Base-by-base conservation (phyloP, 1,140 invertebrate genomes). In the Apolygus lucorum region DNA sequence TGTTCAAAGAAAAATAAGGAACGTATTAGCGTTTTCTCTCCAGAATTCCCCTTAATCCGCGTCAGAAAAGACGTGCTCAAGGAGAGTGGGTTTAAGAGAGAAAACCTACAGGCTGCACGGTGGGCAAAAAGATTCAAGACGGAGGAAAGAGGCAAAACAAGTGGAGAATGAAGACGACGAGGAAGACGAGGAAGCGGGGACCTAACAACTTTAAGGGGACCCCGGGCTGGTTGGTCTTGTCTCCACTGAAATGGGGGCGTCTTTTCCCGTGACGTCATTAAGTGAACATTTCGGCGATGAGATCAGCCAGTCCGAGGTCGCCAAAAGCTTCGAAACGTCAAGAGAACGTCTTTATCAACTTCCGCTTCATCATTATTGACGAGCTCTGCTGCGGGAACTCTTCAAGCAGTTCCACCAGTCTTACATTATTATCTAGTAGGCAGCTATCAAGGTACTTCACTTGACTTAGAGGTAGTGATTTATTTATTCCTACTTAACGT, bases 281-380 rank as follows among this genome's bases (percentile, higher is more conserved):
- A 22, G 22, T 59, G 81, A 76, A 82, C 83, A 85, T 84, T 85
- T 85, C 84, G 84, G 84, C 84, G 84, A 85, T 85, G 83, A 84
- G 83, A 85, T 85, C 84, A 85, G 83, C 84, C 84, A 84, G 84
- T 84, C 77, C 73, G 70, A 29, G 54, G 54, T 22, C 22, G 34
- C 54, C 54, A 4, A 21, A 59, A 13, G 8, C 54, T 22, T 59
- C 54, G 22, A 24, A 59, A 13, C 34, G 34, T 22, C 22, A 59
- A 49, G 34, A 49, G 34, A 49, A 49, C 34, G 34, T 49, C 34
- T 8, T 49, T 49, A 49, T 49, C 34, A 49, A 17, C 34, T 8
- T 11, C 8, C 8, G 8, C 34, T 17, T 49, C 34, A 49, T 49
- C 17, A n/a, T n/a, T n/a, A n/a, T n/a, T n/a, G n/a, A n/a, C n/a